Evolutionary conservation across 2,888 invertebrate species (phyloP).

Genomic region (Strigamia crassipes): DNA sequence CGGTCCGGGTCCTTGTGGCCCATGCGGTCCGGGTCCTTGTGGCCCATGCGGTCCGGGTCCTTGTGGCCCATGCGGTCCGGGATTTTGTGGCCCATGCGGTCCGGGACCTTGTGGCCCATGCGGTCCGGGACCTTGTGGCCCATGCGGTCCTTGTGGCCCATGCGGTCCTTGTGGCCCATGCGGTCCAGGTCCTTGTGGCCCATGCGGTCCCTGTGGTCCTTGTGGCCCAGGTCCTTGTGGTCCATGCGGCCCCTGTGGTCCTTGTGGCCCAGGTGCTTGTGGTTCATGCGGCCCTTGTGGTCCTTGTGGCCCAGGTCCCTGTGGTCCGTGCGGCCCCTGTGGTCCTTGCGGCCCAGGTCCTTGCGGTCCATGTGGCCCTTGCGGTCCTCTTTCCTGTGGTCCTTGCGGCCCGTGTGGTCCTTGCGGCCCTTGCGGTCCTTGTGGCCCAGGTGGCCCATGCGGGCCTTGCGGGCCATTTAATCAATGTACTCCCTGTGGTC

Average conservation of each 20-base stretch:
- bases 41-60: background rate
- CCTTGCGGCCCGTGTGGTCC: constrained; percentile 24
- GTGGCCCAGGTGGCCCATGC: background rate
- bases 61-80: background rate
- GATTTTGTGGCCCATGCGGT: too few relatives aligned
- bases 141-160: background rate
- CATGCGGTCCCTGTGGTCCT: background rate
- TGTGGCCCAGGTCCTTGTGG: background rate
- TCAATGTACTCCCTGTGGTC: constrained; percentile 4
- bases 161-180: background rate
- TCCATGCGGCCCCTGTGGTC: background rate
- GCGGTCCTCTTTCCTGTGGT: background rate
- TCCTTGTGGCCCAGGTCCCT: background rate
- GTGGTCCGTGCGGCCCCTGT: background rate
- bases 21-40: background rate
- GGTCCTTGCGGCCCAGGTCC: constrained; percentile 17
- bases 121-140: background rate
- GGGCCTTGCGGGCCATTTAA: background rate
- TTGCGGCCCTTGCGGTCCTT: background rate
- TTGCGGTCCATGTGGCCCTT: background rate
- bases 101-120: background rate
- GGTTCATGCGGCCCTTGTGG: background rate
- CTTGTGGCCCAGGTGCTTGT: background rate
- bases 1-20: too few relatives aligned
- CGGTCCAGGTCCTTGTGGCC: background rate